Evolutionary conservation across 2,797 vertebrate genomes (phyloP), one percentile per base, ranked within the genome.

Genomic region (Lutjanus argentimaculatus): DNA sequence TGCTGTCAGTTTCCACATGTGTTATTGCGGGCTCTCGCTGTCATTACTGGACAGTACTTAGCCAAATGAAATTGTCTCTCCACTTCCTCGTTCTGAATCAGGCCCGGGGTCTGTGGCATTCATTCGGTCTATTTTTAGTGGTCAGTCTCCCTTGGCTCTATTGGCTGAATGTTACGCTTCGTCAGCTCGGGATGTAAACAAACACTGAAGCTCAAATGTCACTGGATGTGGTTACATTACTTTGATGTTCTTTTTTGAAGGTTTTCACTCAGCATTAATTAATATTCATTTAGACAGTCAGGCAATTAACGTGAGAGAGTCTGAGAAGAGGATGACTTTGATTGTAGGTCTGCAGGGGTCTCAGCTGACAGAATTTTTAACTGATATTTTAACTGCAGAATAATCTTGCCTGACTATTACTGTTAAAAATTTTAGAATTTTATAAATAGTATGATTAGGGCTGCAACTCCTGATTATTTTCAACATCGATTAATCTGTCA

Each of bases 91-190:
- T 45, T 76, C 21, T 67, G 75, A 59, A 74, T 71, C 80, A 40
- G 80, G 83, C 86, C 85, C 7, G 62, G 21, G 82, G 90, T 87
- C 62, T 30, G 85, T 75, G 80, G 83, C 87, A 53, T 84, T 86
- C 69, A 74, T 85, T 61, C 16, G 48, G 49, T 88, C 91, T 93
- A 93, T 91, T 91, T 92, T 88, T 92, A 91, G 92, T 83, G 77
- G 66, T 72, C 74, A 17, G 70, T 7, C 79, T 88, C 88, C 77
- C 53, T 68, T 85, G 85, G 84, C 79, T 88, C 84, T 83, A 86
- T 77, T 83, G 88, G 84, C 79, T 75, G 69, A 79, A 58, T 74
- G 51, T 84, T 77, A 81, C 48, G 76, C 89, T 81, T 81, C 78
- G 42, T 49, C 84, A 72, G 80, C 75, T 84, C 78, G 63, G 77